These are phyloP conservation scores for Tipula lateralis DNA, from an alignment of 2,888 invertebrate species.

Conservation along the genomic window DNA sequence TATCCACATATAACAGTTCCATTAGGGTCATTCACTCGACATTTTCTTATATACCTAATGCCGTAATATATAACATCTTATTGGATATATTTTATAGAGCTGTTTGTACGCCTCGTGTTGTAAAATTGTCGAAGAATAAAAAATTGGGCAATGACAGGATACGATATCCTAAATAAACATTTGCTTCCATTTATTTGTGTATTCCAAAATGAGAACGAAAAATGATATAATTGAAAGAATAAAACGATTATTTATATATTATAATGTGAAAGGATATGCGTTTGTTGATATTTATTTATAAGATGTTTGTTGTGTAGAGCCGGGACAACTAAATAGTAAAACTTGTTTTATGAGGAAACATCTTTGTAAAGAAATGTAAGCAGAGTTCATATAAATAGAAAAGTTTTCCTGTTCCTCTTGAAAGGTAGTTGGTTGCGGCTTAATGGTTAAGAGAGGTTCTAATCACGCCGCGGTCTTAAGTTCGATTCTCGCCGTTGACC, in stretches of 20 bases:
- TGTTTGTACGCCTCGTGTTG: not conserved
- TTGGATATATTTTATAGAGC: too few relatives aligned
- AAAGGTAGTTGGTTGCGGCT: too few relatives aligned
- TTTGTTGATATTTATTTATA: not conserved
- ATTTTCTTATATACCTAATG: too few relatives aligned
- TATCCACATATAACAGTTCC: not conserved
- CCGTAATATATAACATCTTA: too few relatives aligned
- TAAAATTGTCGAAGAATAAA: not conserved
- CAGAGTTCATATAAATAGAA: too few relatives aligned
- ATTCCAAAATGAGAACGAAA: not conserved
- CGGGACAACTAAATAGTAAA: not conserved
- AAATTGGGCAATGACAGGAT: not conserved
- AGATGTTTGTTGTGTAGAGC: not conserved
- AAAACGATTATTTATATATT: not conserved
- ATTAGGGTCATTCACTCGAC: too few relatives aligned
- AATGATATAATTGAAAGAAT: conserved; percentile 1
- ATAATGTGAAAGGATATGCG: not conserved
- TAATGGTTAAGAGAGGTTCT: too few relatives aligned
- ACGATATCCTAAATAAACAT: not conserved
- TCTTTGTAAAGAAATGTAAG: too few relatives aligned
- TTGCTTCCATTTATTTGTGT: not conserved
- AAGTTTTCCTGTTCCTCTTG: too few relatives aligned
- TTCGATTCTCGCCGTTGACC: too few relatives aligned
- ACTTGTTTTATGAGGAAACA: not conserved
- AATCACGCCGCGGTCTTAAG: too few relatives aligned